Conservation (phyloP, 92 coral and sea anemone species). For the Pocillopora meandrina region DNA sequence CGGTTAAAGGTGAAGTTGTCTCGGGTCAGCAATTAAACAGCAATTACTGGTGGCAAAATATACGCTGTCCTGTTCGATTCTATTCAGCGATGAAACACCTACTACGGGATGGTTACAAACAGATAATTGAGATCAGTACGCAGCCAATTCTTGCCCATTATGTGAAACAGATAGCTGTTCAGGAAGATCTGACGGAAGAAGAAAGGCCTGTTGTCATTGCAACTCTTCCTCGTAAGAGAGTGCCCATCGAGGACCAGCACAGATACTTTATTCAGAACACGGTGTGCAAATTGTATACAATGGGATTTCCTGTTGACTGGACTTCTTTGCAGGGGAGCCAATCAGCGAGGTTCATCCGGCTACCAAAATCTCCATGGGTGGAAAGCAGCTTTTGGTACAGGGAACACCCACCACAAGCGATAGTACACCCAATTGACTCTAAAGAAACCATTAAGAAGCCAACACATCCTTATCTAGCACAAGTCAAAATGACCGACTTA, state of each 20-base stretch:
- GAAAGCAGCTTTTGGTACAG: conserved; percentile 77
- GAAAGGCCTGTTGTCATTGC: conserved; percentile 29
- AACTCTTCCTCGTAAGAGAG: conserved; percentile 72
- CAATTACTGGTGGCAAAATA: conserved; percentile 87
- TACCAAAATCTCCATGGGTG: conserved; percentile 84
- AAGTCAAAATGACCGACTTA: conserved; percentile 56
- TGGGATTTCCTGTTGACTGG: conserved; percentile 79
- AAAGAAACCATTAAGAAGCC: neutral
- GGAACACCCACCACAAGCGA: conserved; percentile 47
- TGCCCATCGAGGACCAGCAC: conserved; percentile 62
- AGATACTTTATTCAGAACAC: conserved; percentile 75
- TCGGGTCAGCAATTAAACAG: conserved; percentile 52
- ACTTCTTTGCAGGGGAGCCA: conserved; percentile 52
- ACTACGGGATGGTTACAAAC: conserved; percentile 66
- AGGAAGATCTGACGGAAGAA: conserved; percentile 29
- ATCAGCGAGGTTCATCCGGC: conserved; percentile 63
- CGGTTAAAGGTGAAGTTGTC: conserved; percentile 71
- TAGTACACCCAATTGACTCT: neutral
- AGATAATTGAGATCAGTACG: conserved; percentile 74
- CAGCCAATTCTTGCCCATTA: conserved; percentile 72
- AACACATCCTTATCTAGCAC: conserved; percentile 68
- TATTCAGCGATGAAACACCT: conserved; percentile 60
- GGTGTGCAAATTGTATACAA: conserved; percentile 61
- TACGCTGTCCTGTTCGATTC: conserved; percentile 78
- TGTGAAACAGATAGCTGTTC: conserved; percentile 56